phyloP scores from a whole-genome alignment of 1,140 invertebrate species.

The Campodea augens region DNA sequence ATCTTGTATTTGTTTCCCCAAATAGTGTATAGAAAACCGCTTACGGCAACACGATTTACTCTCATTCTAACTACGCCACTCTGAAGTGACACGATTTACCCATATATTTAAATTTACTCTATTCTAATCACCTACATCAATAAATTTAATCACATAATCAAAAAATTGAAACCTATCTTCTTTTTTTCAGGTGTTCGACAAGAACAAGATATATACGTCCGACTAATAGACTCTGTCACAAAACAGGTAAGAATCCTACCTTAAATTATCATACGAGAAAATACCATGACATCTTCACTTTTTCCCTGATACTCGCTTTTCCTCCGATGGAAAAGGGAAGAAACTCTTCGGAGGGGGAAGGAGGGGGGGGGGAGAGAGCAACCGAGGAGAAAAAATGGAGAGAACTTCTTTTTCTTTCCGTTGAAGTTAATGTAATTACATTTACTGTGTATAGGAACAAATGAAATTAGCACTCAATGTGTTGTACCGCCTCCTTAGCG shows the following conservation, averaged over 20 bases:
- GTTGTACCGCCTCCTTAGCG: conserved; percentile 11
- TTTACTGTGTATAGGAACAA: conserved; percentile 16
- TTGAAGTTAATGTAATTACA: not conserved
- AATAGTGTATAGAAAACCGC: too few species aligned
- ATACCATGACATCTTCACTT: not conserved
- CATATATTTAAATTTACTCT: too few species aligned
- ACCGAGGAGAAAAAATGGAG: not conserved
- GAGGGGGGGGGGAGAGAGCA: not conserved
- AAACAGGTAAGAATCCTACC: conserved; percentile 93
- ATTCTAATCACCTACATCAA: too few species aligned
- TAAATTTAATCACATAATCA: too few species aligned
- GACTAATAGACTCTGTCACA: conserved; percentile 93
- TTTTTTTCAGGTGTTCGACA: conserved; percentile 74
- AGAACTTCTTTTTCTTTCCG: too few species aligned
- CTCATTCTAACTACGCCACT: too few species aligned
- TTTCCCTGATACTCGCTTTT: not conserved
- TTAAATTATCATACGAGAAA: not conserved
- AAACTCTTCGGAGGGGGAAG: not conserved
- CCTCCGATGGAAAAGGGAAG: not conserved
- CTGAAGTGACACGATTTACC: too few species aligned
- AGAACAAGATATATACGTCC: conserved; percentile 94
- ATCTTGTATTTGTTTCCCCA: too few species aligned
- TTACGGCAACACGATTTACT: too few species aligned
- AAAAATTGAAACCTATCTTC: too few species aligned
- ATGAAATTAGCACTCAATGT: conserved; percentile 22